A percentile compares a stretch with the other conserved stretches of the same genome.
Evolutionary conservation across 2,888 invertebrate genomes (phyloP).

Genomic region (Melanostoma scalare): DNA sequence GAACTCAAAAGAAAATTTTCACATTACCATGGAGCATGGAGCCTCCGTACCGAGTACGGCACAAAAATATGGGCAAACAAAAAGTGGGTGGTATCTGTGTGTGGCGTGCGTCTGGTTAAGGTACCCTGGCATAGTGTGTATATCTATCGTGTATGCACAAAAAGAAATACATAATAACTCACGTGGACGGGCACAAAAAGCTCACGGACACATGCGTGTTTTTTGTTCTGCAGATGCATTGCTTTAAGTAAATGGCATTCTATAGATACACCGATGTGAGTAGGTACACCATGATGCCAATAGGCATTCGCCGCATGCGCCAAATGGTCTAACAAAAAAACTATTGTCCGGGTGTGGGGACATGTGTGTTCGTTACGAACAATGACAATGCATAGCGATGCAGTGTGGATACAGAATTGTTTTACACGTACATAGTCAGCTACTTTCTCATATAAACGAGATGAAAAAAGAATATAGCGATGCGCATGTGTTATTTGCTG

Average conservation of each 20-base stretch:
- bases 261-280: conserved; percentile 20
- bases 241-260: conserved; percentile 21
- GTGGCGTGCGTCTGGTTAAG: not conserved
- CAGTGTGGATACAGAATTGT: conserved; percentile 46
- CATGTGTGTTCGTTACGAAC: conserved; percentile 18
- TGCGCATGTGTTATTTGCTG: conserved; percentile 60
- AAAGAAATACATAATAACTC: conserved; percentile 37
- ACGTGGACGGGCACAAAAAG: conserved; percentile 45
- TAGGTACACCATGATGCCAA: conserved; percentile 60
- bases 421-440: conserved; percentile 34
- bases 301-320: conserved; percentile 66
- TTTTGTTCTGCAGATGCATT: conserved; percentile 33
- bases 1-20: conserved; percentile 24
- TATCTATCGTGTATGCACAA: conserved; percentile 17
- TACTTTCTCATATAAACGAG: not conserved
- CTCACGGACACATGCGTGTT: conserved; percentile 28
- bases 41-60: conserved; percentile 20
- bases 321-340: conserved; percentile 69
- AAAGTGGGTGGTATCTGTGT: conserved; percentile 68
- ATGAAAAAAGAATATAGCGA: conserved; percentile 31
- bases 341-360: conserved; percentile 52
- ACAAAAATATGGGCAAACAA: conserved; percentile 43
- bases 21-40: conserved; percentile 38
- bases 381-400: conserved; percentile 57
- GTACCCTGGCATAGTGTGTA: conserved; percentile 3